Base-by-base conservation (phyloP, 1,140 invertebrate genomes). In the Cotesia chilonis region DNA sequence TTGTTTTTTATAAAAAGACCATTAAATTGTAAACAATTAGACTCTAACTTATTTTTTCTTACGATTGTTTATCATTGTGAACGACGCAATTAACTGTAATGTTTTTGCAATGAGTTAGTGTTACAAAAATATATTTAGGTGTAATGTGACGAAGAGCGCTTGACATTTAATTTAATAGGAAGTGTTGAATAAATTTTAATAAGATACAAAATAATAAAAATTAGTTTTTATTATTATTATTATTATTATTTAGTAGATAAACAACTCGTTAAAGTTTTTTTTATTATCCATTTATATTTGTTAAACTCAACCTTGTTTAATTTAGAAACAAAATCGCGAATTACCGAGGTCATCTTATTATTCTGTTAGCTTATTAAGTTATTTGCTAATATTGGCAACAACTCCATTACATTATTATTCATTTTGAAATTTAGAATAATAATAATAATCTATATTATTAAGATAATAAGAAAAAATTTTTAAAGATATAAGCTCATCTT, bases 311-410 rank as follows among this genome's bases (percentile, higher is more conserved):
- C 71, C 74, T 73, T 51, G 64, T 72, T 73, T 71, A 73, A 75
- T 73, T 75, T 75, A 73, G 71, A 73, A 75, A 71, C 71, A 75
- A 75, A 63, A 41, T 28, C 37, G 35, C 14, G 41, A 36, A 9
- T 28, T 75, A 10, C 4, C 74, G 74, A 70, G 74, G 74, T 55
- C 68, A 57, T 17, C 41, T 10, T 7, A 10, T 28, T 47, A 47
- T 47, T 47, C 41, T 47, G 41, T 47, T 9, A 47, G 41, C 7
- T 9, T 54, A 17, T 28, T 2, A 73, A 75, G 63, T 75, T 73
- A 75, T 75, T 73, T 71, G 71, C 63, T 68, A 75, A 71, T 73
- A 75, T 75, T 75, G 71, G 71, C 74, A 71, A 72, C 65, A 74
- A 36, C 17, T 55, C 10, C 41, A 47, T 47, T 14, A 14, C 14